These are phyloP conservation scores for Coendou prehensilis DNA, from an alignment of 2,797 vertebrate species.

Conservation along the genomic window DNA sequence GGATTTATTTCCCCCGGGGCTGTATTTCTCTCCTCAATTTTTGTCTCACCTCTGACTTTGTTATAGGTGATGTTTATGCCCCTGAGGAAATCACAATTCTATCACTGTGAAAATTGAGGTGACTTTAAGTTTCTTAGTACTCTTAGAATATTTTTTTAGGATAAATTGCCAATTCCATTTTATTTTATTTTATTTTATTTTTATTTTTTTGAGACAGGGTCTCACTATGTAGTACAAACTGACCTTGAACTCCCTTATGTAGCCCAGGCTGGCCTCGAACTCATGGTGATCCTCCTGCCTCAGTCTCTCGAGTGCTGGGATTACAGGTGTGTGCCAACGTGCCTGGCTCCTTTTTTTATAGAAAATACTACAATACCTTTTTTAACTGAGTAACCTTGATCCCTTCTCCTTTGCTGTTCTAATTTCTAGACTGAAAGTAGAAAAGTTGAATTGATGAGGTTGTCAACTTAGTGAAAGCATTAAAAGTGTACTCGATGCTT, in stretches of 20 bases:
- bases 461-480: neutral
- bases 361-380: slow-evolving; percentile 71
- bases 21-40: slow-evolving; percentile 51
- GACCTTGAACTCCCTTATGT: neutral
- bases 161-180: slow-evolving; percentile 68
- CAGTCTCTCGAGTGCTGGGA: neutral
- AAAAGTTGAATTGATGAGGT: slow-evolving; percentile 3
- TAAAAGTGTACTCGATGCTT: neutral
- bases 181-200: no score
- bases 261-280: neutral
- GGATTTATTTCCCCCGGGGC: slow-evolving; percentile 38
- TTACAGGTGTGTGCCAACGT: neutral
- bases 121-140: slow-evolving; percentile 66
- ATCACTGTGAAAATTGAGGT: slow-evolving; percentile 66
- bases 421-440: slow-evolving; percentile 49
- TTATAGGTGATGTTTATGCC: slow-evolving; percentile 10
- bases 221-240: neutral
- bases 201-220: neutral
- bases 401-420: slow-evolving; percentile 50
- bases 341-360: neutral
- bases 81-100: slow-evolving; percentile 68
- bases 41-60: slow-evolving; percentile 35
- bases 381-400: slow-evolving; percentile 60
- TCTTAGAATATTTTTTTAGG: slow-evolving; percentile 65
- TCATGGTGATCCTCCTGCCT: neutral